Percentiles rank a stretch among this genome's conserved stretches.
Conservation (phyloP, 2,888 invertebrate genomes). For the Amphimallon solstitiale region DNA sequence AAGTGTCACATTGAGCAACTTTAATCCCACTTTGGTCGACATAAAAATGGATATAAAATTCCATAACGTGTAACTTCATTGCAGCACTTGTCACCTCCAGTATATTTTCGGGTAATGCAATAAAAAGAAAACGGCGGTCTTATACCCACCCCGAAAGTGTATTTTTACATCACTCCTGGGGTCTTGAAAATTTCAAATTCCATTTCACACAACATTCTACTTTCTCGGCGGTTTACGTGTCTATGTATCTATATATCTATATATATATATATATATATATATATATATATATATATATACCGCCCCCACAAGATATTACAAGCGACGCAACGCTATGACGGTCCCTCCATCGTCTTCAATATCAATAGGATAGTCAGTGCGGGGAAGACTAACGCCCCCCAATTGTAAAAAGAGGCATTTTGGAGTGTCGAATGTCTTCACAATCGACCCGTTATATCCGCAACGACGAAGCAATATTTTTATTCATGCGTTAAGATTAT, state of each 20-base stretch:
- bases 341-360: conserved; percentile 45
- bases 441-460: conserved; percentile 47
- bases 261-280: too few relatives aligned
- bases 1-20: conserved; percentile 60
- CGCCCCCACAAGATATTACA: conserved; percentile 52
- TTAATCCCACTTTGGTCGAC: conserved; percentile 62
- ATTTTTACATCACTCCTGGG: conserved; percentile 65
- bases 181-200: conserved; percentile 65
- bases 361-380: conserved; percentile 51
- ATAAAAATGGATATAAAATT: conserved; percentile 64
- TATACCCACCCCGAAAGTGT: conserved; percentile 61
- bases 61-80: conserved; percentile 63
- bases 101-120: conserved; percentile 62
- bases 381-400: conserved; percentile 37
- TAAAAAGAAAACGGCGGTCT: conserved; percentile 62
- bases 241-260: too few relatives aligned
- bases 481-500: too few relatives aligned
- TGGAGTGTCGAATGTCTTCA: conserved; percentile 60
- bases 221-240: conserved; percentile 39
- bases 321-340: conserved; percentile 37
- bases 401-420: conserved; percentile 61
- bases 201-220: conserved; percentile 58
- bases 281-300: too few relatives aligned
- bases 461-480: too few relatives aligned
- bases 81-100: conserved; percentile 62